These are phyloP conservation scores for Plagiodera versicolora DNA, from an alignment of 2,888 invertebrate genomes.

Conservation along the genomic window DNA sequence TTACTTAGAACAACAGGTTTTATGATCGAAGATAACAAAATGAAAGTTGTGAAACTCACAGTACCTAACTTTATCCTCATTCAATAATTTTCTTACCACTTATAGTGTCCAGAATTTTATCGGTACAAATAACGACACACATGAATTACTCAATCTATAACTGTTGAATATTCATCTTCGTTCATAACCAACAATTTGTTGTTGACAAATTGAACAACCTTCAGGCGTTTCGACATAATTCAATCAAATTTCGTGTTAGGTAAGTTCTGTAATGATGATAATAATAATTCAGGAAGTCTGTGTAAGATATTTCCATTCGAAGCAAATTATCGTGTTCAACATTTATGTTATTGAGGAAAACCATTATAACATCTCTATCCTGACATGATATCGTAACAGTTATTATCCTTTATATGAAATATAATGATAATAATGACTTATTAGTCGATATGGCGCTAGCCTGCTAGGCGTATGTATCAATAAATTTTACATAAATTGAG, in stretches of 20 bases:
- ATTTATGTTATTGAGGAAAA: conserved; percentile 21
- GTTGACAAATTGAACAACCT: too few species aligned
- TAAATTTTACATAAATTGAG: conserved; percentile 7
- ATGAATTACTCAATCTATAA: too few species aligned
- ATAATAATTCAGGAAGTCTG: conserved; percentile 13
- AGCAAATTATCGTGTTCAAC: conserved; percentile 13
- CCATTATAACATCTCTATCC: conserved; percentile 16
- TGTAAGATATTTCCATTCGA: conserved; percentile 2
- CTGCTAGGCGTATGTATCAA: conserved; percentile 3
- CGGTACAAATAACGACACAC: too few species aligned
- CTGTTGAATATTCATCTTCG: too few species aligned
- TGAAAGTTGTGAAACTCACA: too few species aligned
- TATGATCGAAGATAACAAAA: too few species aligned
- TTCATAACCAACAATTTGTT: too few species aligned
- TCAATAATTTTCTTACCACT: too few species aligned
- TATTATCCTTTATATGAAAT: conserved; percentile 11
- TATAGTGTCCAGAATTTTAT: too few species aligned
- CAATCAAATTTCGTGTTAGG: conserved; percentile 5
- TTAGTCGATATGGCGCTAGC: conserved; percentile 6
- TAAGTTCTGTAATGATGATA: too few species aligned
- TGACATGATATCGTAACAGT: conserved; percentile 10
- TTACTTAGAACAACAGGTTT: too few species aligned
- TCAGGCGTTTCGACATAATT: background rate
- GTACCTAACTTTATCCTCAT: too few species aligned
- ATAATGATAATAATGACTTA: conserved; percentile 9